Base-by-base conservation (phyloP, 2,113 vertebrate species). In the Eretmochelys imbricata region DNA sequence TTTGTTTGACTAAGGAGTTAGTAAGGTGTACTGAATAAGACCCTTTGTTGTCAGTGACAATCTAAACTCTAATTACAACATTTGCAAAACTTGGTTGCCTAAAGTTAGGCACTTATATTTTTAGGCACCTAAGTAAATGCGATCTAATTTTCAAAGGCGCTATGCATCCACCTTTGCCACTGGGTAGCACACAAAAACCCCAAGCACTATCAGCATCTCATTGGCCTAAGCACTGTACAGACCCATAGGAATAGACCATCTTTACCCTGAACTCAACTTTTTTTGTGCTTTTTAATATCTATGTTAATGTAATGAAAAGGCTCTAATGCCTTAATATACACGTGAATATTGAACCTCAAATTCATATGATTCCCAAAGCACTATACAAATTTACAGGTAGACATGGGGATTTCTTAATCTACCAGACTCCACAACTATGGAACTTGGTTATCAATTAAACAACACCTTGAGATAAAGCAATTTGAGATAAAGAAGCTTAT, bases 381-480 rank as follows among this genome's bases (percentile, higher is more conserved):
- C 5, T 3, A 22, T 42, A 75, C 20, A 42, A 24, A 22, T 76
- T 12, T 76, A 46, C 25, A 76, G 42, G 20, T 46, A 76, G 20
- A 46, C 42, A 76, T 12, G 12, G 24, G 72, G 5, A 46, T 76
- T 89, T 35, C 25, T 92, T 82, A 55, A 91, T 55, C 19, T 4
- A 2, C 11, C 54, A 50, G 48, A 12, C 79, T 91, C 10, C 42
- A 7, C 1, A 3, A 49, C 91, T 72, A 49, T 84, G 51, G 93
- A 94, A 91, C 90, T 97, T 80, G 22, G 90, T 97, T 87, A 92
- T 95, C 93, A 78, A 88, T 83, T 94, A 81, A 59, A 82, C 82
- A 91, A 95, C 86, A 75, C 53, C 72, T 84, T 84, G 82, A 89
- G 92, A 94, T 95, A 42, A 82, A 82, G 35, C 24, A 54, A 55